A percentile compares a stretch with the other conserved stretches of the same genome.
phyloP scores from a whole-genome alignment of 2,797 vertebrate genomes.

The Sebastiscus albofasciatus region DNA sequence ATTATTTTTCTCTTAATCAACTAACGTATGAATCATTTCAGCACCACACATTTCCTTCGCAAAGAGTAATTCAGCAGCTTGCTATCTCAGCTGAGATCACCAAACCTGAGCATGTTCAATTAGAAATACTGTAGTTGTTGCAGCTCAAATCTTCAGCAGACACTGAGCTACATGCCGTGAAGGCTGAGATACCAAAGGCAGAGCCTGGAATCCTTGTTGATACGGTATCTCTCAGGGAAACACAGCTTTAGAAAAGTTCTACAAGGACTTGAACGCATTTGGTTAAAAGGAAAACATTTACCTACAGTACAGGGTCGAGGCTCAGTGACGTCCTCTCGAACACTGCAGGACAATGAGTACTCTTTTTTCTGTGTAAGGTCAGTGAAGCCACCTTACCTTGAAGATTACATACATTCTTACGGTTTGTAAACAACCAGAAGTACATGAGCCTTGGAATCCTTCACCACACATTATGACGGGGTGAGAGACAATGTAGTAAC shows the following conservation, averaged over 20 bases:
- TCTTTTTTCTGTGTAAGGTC: constrained; percentile 21
- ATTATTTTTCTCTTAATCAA: neutral
- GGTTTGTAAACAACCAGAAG: neutral
- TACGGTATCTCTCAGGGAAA: constrained; percentile 11
- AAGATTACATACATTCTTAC: neutral
- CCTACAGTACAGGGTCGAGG: constrained; percentile 9
- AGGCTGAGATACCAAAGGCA: constrained; percentile 23
- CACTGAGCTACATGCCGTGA: neutral
- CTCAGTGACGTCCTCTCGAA: constrained; percentile 17
- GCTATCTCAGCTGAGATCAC: neutral
- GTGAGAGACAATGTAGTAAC: too few species aligned
- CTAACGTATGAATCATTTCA: neutral
- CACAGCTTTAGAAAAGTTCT: constrained; percentile 19
- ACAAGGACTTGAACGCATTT: constrained; percentile 18
- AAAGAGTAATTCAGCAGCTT: neutral
- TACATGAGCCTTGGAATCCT: neutral
- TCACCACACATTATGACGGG: neutral
- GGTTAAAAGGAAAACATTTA: constrained; percentile 4
- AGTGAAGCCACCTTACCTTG: neutral
- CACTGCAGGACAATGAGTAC: constrained; percentile 41
- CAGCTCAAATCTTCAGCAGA: constrained; percentile 2
- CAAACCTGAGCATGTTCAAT: constrained; percentile 27
- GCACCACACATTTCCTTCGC: neutral
- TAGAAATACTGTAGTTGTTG: neutral
- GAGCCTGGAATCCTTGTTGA: constrained; percentile 15